A percentile compares a stretch with the other conserved stretches of the same genome.
phyloP scores from a whole-genome alignment of 2,888 invertebrate species.

The Parnassius glacialis region DNA sequence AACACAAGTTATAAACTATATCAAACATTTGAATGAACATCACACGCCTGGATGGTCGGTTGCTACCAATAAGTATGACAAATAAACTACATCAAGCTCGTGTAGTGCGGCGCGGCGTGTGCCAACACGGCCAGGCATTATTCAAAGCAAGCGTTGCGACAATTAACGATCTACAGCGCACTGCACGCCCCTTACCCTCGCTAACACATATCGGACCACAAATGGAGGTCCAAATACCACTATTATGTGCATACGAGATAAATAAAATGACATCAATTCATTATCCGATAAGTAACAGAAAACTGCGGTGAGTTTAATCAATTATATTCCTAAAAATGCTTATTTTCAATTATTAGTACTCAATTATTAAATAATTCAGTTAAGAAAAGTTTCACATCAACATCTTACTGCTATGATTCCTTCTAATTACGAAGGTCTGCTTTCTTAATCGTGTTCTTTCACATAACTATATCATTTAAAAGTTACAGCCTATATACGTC shows the following conservation, averaged over 20 bases:
- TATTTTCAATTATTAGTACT: too few relatives aligned
- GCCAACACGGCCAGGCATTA: constrained; percentile 21
- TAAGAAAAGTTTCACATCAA: too few relatives aligned
- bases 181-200: constrained; percentile 5
- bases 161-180: constrained; percentile 19
- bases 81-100: constrained; percentile 9
- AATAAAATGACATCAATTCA: constrained; percentile 1
- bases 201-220: constrained; percentile 10
- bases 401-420: too few relatives aligned
- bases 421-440: too few relatives aligned
- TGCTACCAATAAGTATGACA: constrained; percentile 7
- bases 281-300: too few relatives aligned
- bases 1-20: neutral
- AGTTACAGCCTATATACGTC: too few relatives aligned
- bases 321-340: too few relatives aligned
- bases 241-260: neutral
- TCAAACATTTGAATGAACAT: constrained; percentile 8
- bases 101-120: constrained; percentile 7
- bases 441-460: too few relatives aligned
- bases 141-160: constrained; percentile 19
- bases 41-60: neutral
- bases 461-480: too few relatives aligned
- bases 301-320: too few relatives aligned
- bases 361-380: too few relatives aligned
- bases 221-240: constrained; percentile 2